Evolutionary conservation across 2,113 vertebrate species (phyloP).

Genomic region (Podiceps cristatus): DNA sequence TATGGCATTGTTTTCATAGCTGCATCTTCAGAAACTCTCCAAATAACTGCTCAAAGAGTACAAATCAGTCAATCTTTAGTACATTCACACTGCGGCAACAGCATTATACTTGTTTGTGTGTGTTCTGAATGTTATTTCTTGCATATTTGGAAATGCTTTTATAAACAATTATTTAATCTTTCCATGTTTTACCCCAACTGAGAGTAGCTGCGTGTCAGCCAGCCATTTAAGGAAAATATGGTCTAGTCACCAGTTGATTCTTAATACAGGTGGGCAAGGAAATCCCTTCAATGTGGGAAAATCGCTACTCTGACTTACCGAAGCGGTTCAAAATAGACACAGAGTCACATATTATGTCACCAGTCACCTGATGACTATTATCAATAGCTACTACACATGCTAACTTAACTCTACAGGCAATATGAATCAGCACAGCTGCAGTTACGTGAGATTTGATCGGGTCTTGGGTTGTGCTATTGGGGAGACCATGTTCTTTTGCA

Average conservation of each 20-base stretch:
- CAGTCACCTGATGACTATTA: neutral
- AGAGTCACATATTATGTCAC: neutral
- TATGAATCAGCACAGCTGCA: neutral
- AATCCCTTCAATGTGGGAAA: neutral
- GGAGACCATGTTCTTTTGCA: fast-evolving
- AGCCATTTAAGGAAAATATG: neutral
- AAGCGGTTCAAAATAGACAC: neutral
- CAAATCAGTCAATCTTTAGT: neutral
- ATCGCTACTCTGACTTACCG: neutral
- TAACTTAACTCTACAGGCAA: neutral
- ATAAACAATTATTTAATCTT: neutral
- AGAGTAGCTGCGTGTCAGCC: neutral
- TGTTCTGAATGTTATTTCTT: neutral
- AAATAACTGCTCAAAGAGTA: neutral
- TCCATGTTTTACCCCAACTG: neutral
- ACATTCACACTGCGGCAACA: neutral
- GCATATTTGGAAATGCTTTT: neutral
- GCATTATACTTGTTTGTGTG: neutral
- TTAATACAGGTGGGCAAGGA: neutral
- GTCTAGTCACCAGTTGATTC: neutral
- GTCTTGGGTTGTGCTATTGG: neutral
- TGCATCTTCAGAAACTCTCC: neutral
- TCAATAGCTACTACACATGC: neutral
- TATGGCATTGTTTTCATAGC: neutral
- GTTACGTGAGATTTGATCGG: fast-evolving